A percentile compares a stretch with the other conserved stretches of the same genome.
These are phyloP conservation scores for Pristionchus pacificus DNA, from an alignment of 1,140 invertebrate species.

Conservation along the genomic window DNA sequence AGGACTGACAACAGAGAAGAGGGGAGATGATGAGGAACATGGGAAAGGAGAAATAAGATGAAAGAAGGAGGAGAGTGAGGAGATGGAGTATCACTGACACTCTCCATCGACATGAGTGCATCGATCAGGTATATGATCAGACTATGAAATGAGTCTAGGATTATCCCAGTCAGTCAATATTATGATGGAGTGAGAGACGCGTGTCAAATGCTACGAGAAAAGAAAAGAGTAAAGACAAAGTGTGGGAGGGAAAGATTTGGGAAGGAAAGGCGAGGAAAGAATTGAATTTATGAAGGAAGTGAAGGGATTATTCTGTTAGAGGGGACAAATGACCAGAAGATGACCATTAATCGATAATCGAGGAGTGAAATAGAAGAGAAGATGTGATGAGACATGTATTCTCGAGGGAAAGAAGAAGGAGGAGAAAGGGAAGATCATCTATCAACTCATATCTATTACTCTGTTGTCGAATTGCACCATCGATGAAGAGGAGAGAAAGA, in stretches of 20 bases:
- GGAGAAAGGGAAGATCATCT: conserved; percentile 14
- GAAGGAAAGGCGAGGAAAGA: background rate
- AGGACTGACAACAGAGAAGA: too few relatives aligned
- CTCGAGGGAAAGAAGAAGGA: background rate
- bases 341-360: conserved; percentile 82
- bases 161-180: conserved; percentile 86
- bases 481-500: too few relatives aligned
- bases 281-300: conserved; percentile 67
- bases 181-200: conserved; percentile 78
- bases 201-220: conserved; percentile 77
- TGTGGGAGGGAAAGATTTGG: conserved; percentile 38
- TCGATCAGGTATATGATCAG: too few relatives aligned
- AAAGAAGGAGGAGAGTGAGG: background rate
- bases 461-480: too few relatives aligned
- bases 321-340: conserved; percentile 83
- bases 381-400: too few relatives aligned
- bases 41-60: conserved; percentile 14
- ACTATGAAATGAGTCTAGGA: too few relatives aligned
- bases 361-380: conserved; percentile 48
- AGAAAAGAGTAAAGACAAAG: conserved; percentile 87
- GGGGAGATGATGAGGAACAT: conserved; percentile 58
- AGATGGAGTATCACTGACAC: conserved; percentile 57
- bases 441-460: too few relatives aligned
- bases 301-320: conserved; percentile 92
- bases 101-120: conserved; percentile 75